Conservation (phyloP, 2,113 vertebrate genomes). For the Hydrolagus affinis region DNA sequence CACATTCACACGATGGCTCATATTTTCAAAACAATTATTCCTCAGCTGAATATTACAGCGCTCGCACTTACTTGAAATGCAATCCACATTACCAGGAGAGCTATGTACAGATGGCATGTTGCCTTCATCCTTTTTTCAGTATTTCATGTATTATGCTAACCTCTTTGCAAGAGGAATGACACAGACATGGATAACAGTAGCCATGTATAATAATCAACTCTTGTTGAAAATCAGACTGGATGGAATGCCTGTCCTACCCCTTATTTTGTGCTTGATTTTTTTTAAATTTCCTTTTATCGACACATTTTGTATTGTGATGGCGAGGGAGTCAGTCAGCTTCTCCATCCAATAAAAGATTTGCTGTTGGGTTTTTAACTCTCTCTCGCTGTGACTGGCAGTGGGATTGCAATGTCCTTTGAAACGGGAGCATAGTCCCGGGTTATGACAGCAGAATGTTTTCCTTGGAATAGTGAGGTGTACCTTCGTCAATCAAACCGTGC, state of each 20-base stretch:
- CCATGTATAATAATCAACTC: no score
- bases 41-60: slow-evolving; percentile 1
- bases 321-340: neutral
- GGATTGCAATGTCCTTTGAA: neutral
- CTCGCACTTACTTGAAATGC: neutral
- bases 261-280: neutral
- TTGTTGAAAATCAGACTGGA: no score
- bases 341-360: no score
- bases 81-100: neutral
- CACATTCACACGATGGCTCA: neutral
- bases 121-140: neutral
- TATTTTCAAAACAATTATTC: neutral
- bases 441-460: no score
- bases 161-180: neutral
- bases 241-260: neutral
- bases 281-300: neutral
- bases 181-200: neutral
- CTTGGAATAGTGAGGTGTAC: no score
- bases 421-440: neutral
- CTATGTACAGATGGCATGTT: neutral
- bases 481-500: no score
- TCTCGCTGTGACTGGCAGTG: neutral
- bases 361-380: neutral
- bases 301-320: slow-evolving; percentile 1
- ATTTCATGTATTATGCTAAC: neutral